Evolutionary conservation across 2,797 vertebrate species (phyloP).

Genomic region (Poeciliopsis paucimaculata): DNA sequence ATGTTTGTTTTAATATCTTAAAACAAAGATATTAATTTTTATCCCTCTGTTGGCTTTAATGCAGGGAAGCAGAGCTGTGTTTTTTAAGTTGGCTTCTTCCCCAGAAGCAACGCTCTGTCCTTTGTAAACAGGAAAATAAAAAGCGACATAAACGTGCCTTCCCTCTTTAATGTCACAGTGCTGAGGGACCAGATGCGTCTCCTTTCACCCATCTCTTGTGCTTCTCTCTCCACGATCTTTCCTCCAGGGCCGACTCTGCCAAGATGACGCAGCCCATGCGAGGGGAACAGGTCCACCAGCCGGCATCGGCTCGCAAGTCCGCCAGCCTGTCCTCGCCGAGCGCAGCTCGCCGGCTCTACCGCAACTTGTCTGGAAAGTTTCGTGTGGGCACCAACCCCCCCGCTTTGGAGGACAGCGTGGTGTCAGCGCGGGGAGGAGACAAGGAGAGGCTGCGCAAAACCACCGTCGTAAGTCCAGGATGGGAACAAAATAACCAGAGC

Average conservation of each 20-base stretch:
- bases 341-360: slow-evolving; percentile 90
- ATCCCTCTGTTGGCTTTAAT: not conserved
- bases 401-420: slow-evolving; percentile 83
- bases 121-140: not conserved
- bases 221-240: slow-evolving; percentile 34
- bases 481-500: slow-evolving; percentile 53
- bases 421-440: slow-evolving; percentile 81
- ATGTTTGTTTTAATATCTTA: not conserved
- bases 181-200: slow-evolving; percentile 13
- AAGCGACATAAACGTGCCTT: not conserved
- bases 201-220: slow-evolving; percentile 20
- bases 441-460: slow-evolving; percentile 90
- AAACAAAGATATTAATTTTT: not conserved
- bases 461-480: slow-evolving; percentile 81
- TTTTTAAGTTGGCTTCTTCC: not conserved
- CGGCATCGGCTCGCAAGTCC: slow-evolving; percentile 82
- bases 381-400: slow-evolving; percentile 84
- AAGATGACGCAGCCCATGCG: slow-evolving; percentile 91
- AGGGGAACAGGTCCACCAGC: slow-evolving; percentile 80
- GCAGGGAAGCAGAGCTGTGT: not conserved
- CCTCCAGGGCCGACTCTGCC: slow-evolving; percentile 85
- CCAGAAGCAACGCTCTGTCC: not conserved
- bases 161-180: not conserved
- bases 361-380: slow-evolving; percentile 95
- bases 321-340: slow-evolving; percentile 88